Evolutionary conservation across 2,113 vertebrate species (phyloP).

Genomic region (Odobenus rosmarus): DNA sequence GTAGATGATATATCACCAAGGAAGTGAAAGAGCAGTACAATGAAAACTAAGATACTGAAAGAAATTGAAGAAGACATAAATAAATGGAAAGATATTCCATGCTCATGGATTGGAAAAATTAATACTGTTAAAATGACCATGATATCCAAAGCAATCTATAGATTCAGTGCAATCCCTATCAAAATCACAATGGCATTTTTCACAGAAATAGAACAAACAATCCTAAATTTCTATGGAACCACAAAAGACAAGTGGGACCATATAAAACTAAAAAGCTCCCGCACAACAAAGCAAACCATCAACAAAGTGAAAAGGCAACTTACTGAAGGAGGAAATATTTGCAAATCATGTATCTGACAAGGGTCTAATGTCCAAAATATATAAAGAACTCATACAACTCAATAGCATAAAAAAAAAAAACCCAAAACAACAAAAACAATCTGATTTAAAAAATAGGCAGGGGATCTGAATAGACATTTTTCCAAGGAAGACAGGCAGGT

Average conservation of each 20-base stretch:
- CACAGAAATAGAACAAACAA: not conserved
- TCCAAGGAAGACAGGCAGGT: not conserved
- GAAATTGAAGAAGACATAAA: not conserved
- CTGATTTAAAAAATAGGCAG: not conserved
- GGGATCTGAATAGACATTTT: not conserved
- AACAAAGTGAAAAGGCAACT: not conserved
- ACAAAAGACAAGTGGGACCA: not conserved
- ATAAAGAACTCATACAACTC: not conserved
- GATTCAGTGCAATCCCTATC: not conserved
- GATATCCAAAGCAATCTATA: not conserved
- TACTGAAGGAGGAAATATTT: not conserved
- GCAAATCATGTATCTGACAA: not conserved
- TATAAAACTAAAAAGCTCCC: not conserved
- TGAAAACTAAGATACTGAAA: not conserved
- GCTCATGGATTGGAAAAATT: not conserved
- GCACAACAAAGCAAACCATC: not conserved
- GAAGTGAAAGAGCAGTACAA: not conserved
- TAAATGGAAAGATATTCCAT: not conserved
- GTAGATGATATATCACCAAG: not conserved
- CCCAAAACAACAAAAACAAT: not conserved
- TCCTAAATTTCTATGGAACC: not conserved
- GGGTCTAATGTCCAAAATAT: not conserved
- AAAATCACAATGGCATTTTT: not conserved
- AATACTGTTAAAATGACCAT: not conserved
- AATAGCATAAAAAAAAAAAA: not conserved